Evolutionary conservation across 2,888 invertebrate species (phyloP), one percentile per base, ranked within the genome.

Genomic region (Drosophila lacicola): DNA sequence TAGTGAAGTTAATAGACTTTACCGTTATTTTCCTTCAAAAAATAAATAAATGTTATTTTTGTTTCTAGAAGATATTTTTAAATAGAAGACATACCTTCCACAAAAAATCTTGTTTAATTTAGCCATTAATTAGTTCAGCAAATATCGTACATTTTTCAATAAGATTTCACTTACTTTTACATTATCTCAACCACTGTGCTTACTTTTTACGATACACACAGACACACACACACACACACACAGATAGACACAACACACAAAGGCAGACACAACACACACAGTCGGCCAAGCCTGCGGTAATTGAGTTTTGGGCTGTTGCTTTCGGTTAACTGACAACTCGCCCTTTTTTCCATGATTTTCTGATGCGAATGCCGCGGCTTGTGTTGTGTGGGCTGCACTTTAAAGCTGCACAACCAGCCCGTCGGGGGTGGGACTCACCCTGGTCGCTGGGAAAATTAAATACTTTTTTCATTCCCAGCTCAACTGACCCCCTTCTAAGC

Each of bases 251-350:
- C 25, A 25, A 19, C 19, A 55, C 17, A 14, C 3, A 36, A 45
- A 17, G 25, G 36, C 39, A 3, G 10, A 21, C 5, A 29, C 39
- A 47, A 14, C 42, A 44, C n/a, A 44, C 17, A 47, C 36, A n/a
- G 13, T 19, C 36, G 10, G 29, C 29, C 50, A 37, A 49, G 60
- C 51, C 56, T 53, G 56, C 70, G 44, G 62, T 82, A 87, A 87
- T 82, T 83, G 74, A 84, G 82, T 87, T 87, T 84, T 70, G 78
- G 78, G 75, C 82, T 82, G 84, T 84, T 78, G 87, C 87, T 73
- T 78, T 81, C 58, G 64, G 74, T 53, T 71, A 66, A 63, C 80
- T 82, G 82, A 80, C 73, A 55, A 54, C 44, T 78, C 64, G 68
- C 62, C 47, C 56, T 45, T 53, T 60, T 61, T 47, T 50, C 42